Evolutionary conservation across 2,113 vertebrate genomes (phyloP), one percentile per base, ranked within the genome.

Genomic region (Chitala chitala): DNA sequence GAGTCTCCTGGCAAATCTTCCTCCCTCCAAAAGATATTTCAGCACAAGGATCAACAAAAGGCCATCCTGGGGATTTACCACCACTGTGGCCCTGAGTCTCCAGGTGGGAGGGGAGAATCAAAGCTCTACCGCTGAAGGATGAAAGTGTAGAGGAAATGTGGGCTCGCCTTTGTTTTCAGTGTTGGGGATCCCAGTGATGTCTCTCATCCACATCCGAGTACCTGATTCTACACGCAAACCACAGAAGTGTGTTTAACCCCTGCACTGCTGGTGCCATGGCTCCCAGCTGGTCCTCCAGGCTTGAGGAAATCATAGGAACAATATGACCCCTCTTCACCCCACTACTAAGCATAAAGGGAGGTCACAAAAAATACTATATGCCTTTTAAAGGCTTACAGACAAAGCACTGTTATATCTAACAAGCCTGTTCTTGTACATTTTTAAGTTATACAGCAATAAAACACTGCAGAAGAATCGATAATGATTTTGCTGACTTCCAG

Each of bases 51-150:
- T n/a, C n/a, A n/a, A n/a, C n/a, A n/a, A n/a, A n/a, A n/a, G n/a
- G n/a, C n/a, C n/a, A n/a, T n/a, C 6, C 5, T 69, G 17, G 33
- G 38, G 31, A 29, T 63, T 33, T 1, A 0, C 33, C 33, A 63
- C 20, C 15, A 26, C 15, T 6, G n/a, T 10, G 17, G 33, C 29
- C 20, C 59, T 20, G 31, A 12, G 7, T 13, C 38, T 38, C 59
- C 38, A 33, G 20, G 59, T 63, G 59, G 29, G 38, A n/a, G 66
- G 44, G 66, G 42, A 12, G 33, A 74, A 66, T 66, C 61, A 74
- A 74, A 55, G 73, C 13, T 26, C 33, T 42, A 40, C 56, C 56
- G 22, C 36, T 58, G 44, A 29, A 12, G 64, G 58, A 66, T 46
- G 40, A 69, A 69, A 29, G 44, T 17, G 5, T n/a, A 50, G 13